phyloP scores from a whole-genome alignment of 2,888 invertebrate species.

The Clostera curtula region DNA sequence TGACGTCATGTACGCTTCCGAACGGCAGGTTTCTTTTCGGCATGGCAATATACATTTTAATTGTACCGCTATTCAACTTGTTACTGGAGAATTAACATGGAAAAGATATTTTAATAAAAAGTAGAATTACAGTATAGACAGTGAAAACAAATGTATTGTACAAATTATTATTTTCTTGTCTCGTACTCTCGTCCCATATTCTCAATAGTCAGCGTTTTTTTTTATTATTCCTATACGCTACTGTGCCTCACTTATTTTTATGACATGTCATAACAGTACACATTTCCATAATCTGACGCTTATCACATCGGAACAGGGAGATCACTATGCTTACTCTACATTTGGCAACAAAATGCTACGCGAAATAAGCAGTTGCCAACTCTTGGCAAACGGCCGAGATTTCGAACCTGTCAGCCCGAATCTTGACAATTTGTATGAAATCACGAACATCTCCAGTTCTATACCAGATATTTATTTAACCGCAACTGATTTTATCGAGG shows the following conservation, averaged over 20 bases:
- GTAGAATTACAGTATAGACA: too few relatives aligned
- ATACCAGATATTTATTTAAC: background rate
- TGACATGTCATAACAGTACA: background rate
- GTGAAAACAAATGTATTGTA: too few relatives aligned
- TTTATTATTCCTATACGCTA: too few relatives aligned
- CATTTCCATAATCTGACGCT: background rate
- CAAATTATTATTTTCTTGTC: too few relatives aligned
- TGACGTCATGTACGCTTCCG: too few relatives aligned
- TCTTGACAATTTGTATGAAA: conserved; percentile 5
- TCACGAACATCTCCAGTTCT: background rate
- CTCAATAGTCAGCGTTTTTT: too few relatives aligned
- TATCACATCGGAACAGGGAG: background rate
- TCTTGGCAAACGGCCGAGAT: conserved; percentile 2
- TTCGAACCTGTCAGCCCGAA: conserved; percentile 7
- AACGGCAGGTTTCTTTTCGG: too few relatives aligned
- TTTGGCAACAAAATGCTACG: conserved; percentile 10
- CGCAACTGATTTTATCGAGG: background rate
- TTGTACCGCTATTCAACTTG: too few relatives aligned
- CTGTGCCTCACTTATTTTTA: background rate
- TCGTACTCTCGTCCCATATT: too few relatives aligned
- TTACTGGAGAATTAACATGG: too few relatives aligned
- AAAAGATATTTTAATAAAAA: too few relatives aligned
- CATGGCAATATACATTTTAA: too few relatives aligned
- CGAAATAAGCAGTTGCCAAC: conserved; percentile 16
- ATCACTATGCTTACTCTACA: conserved; percentile 5